A percentile compares a stretch with the other conserved stretches of the same genome.
Conservation (phyloP, 2,113 vertebrate species). For the Macrotus californicus region DNA sequence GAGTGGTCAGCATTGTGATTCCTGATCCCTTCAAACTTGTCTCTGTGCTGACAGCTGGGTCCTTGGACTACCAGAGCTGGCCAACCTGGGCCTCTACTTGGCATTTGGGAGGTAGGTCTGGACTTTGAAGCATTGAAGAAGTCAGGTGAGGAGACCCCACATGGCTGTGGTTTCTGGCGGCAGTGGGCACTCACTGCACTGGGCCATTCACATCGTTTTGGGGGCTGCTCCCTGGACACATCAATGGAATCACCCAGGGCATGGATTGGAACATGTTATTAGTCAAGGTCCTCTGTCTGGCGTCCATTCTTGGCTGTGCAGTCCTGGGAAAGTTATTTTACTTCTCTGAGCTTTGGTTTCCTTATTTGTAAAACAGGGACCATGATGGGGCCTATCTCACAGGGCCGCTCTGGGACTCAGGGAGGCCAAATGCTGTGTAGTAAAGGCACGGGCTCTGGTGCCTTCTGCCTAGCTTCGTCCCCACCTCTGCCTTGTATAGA, state of each 20-base stretch:
- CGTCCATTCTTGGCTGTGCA: neutral
- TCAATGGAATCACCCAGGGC: neutral
- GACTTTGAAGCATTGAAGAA: no score
- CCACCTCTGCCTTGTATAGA: neutral
- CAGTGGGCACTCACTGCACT: neutral
- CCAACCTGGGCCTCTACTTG: neutral
- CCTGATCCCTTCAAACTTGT: neutral
- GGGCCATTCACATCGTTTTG: neutral
- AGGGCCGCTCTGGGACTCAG: neutral
- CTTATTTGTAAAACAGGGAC: neutral
- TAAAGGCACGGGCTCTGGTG: neutral
- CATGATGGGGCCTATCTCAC: accelerated
- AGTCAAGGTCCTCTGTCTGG: neutral
- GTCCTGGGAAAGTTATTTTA: neutral
- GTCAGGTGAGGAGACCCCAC: no score
- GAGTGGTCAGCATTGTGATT: neutral
- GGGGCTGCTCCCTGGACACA: neutral
- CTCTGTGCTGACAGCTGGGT: neutral
- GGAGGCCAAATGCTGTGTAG: neutral
- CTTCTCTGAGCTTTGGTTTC: neutral
- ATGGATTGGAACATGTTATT: neutral
- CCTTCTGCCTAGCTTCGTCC: no score
- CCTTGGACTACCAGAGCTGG: neutral
- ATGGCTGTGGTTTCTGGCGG: neutral
- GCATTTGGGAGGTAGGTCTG: neutral